Percentiles rank a stretch among this genome's conserved stretches.
Evolutionary conservation across 2,888 invertebrate species (phyloP).

Genomic region (Clunio marinus): DNA sequence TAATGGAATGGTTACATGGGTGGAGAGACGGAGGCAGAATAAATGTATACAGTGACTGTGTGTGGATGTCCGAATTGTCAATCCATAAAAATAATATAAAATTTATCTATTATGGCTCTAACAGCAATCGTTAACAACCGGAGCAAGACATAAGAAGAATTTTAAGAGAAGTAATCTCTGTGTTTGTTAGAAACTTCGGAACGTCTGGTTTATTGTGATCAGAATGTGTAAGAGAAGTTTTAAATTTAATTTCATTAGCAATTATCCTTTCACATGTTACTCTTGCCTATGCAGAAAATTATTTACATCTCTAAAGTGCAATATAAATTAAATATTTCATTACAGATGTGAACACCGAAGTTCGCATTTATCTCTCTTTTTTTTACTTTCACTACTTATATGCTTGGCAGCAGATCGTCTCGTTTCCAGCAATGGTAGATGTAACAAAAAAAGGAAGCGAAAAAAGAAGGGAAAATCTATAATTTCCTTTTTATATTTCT

Average conservation of each 20-base stretch:
- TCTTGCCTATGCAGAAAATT: no score
- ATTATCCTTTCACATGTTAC: no score
- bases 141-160: neutral
- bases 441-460: no score
- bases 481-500: neutral
- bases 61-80: conserved; percentile 29
- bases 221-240: no score
- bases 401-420: neutral
- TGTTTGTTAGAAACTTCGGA: no score
- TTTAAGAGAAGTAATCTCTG: no score
- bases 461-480: neutral
- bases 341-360: neutral
- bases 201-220: no score
- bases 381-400: no score
- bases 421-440: neutral
- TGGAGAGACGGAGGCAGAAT: neutral
- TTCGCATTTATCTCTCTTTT: neutral
- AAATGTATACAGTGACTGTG: neutral
- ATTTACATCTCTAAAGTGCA: neutral
- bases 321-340: no score
- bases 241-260: no score
- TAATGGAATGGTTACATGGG: neutral
- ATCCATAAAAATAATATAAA: conserved; percentile 35
- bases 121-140: conserved; percentile 16
- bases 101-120: conserved; percentile 26